These are phyloP conservation scores for Hiodon tergisus DNA, from an alignment of 2,113 vertebrate genomes.

Conservation along the genomic window DNA sequence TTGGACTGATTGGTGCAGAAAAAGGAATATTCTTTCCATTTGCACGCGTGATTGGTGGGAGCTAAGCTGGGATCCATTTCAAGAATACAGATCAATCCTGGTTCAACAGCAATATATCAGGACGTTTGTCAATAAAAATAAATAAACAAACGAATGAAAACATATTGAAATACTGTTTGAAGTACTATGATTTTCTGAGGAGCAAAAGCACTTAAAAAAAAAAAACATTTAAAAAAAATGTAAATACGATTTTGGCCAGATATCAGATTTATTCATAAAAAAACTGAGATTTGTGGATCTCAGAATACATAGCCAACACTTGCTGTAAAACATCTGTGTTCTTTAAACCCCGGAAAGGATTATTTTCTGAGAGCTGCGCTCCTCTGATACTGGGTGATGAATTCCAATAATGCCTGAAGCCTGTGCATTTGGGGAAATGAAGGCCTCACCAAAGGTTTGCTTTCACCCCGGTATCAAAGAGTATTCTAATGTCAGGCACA, in stretches of 20 bases:
- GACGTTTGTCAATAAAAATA: no score
- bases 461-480: constrained; percentile 50
- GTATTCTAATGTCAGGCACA: constrained; percentile 61
- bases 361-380: constrained; percentile 41
- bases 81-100: no score
- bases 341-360: constrained; percentile 14
- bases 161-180: neutral
- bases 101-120: no score
- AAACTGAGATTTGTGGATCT: no score
- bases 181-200: neutral
- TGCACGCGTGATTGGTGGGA: no score
- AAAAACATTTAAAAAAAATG: neutral
- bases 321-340: neutral
- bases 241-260: no score
- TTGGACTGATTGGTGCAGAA: no score
- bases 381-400: constrained; percentile 44
- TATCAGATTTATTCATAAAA: no score
- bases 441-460: constrained; percentile 15
- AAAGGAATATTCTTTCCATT: no score
- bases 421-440: constrained; percentile 45
- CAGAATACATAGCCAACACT: neutral
- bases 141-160: no score
- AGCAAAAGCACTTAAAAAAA: neutral
- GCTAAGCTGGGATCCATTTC: no score
- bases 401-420: constrained; percentile 61